Base-by-base conservation (phyloP, 2,113 vertebrate species). In the Catharus bicknelli region DNA sequence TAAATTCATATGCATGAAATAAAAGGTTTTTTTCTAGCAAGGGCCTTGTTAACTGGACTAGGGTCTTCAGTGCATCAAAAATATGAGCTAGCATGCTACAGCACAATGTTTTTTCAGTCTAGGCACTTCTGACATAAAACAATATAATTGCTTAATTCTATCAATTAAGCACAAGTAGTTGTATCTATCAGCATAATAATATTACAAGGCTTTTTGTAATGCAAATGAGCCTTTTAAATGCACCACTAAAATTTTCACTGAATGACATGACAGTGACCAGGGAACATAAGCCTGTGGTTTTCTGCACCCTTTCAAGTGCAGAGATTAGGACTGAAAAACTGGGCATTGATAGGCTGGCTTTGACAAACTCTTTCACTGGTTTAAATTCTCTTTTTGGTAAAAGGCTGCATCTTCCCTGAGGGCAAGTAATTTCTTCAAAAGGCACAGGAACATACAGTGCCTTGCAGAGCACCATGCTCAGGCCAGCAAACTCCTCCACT, bases 51-150 rank as follows among this genome's bases (percentile, higher is more conserved):
- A 78, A 78, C 12, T 62, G 53, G 19, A 34, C 19, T 34, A 53
- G 10, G 29, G 3, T 69, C 9, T 58, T 86, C 32, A 57, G 30
- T 63, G 25, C 4, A 72, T 90, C 2, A 55, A 82, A 89, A 63
- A 40, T 51, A 63, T 0, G 15, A 75, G 32, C 16, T 61, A 55
- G 19, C 13, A 27, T 20, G 13, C 45, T 86, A 25, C 11, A 69
- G 17, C 25, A 57, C 6, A 15, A 8, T 23, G 32, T 0, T 36
- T 76, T 85, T 76, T 54, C 42, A 61, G 42, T 55, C 36, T 34
- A 57, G 45, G 27, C 36, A 57, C 13, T 88, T 90, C 62, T 69
- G n/a, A 73, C 22, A 82, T 63, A 70, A 94, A 84, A 77, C 29
- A 67, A 30, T 30, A n/a, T 27, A 66, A 69, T 81, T 67, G 40